These are phyloP conservation scores for Amniataba percoides DNA, from an alignment of 2,797 vertebrate genomes.

Conservation along the genomic window DNA sequence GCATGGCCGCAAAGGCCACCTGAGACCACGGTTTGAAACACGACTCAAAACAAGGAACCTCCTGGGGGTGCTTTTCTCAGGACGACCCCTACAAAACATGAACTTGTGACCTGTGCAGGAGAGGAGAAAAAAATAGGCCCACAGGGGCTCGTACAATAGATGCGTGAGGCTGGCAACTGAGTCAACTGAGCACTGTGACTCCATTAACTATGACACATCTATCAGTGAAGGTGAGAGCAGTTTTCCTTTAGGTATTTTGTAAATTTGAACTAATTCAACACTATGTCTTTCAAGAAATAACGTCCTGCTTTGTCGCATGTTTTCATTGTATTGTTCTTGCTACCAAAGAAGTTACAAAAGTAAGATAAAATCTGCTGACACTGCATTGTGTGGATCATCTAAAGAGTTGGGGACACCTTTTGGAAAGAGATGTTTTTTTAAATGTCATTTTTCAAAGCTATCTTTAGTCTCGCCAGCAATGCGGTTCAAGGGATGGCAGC, in stretches of 20 bases:
- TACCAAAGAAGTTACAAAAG: neutral
- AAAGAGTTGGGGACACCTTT: too few relatives aligned
- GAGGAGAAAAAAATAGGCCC: constrained; percentile 30
- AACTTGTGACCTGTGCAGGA: constrained; percentile 55
- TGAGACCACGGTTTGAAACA: constrained; percentile 49
- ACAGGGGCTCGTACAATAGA: constrained; percentile 26
- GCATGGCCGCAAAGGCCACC: constrained; percentile 38
- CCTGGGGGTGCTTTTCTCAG: constrained; percentile 38
- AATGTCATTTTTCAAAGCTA: too few relatives aligned
- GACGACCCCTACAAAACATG: constrained; percentile 37
- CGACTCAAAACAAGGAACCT: constrained; percentile 37
- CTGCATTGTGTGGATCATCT: neutral
- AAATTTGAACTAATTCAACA: neutral
- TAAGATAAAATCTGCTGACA: neutral
- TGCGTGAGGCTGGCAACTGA: constrained; percentile 37
- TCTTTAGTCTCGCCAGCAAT: too few relatives aligned
- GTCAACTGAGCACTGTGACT: constrained; percentile 36
- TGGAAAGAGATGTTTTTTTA: too few relatives aligned
- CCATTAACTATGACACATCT: constrained; percentile 1
- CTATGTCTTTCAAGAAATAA: too few relatives aligned
- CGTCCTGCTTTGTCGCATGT: too few relatives aligned
- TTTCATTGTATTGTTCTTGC: too few relatives aligned
- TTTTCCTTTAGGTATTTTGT: neutral
- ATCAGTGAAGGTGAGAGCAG: neutral
- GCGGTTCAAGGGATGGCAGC: too few relatives aligned